Evolutionary conservation across 2,888 invertebrate species (phyloP).

Genomic region (Drosophila prostipennis): DNA sequence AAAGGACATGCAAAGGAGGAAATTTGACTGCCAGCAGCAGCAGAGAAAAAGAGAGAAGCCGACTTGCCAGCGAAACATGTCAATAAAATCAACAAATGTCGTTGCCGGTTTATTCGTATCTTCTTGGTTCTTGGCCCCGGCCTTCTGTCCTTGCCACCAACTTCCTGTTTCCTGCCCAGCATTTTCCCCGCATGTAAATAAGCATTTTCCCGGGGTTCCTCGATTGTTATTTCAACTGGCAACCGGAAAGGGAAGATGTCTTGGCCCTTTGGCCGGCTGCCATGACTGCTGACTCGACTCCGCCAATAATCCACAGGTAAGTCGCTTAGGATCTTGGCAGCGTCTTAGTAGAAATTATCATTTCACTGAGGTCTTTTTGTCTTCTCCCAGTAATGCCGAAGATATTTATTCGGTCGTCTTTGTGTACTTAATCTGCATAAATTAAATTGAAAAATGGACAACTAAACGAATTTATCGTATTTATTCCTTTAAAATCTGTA

Average conservation of each 20-base stretch:
- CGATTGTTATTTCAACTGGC: constrained; percentile 60
- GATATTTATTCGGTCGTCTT: constrained; percentile 23
- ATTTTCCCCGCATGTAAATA: constrained; percentile 60
- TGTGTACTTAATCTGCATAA: constrained; percentile 12
- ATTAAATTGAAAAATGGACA: constrained; percentile 9
- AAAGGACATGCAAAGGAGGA: constrained; percentile 53
- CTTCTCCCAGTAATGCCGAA: constrained; percentile 7
- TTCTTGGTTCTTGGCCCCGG: too few species aligned
- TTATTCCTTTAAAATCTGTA: not conserved
- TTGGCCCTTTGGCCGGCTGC: constrained; percentile 25
- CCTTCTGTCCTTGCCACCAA: constrained; percentile 14
- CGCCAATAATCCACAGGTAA: constrained; percentile 36
- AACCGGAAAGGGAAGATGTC: constrained; percentile 9
- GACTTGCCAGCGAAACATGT: constrained; percentile 61
- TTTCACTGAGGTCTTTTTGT: constrained; percentile 12
- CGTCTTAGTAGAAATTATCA: constrained; percentile 26
- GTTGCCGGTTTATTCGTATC: constrained; percentile 50
- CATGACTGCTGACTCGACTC: constrained; percentile 38
- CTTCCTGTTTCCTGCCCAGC: constrained; percentile 23
- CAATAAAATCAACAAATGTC: constrained; percentile 78
- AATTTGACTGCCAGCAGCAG: constrained; percentile 66
- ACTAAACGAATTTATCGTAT: not conserved
- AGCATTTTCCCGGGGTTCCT: constrained; percentile 48
- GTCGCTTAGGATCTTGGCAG: constrained; percentile 59
- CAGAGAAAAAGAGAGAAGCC: constrained; percentile 5